Evolutionary conservation across 2,113 vertebrate genomes (phyloP).

Genomic region (Connochaetes taurinus): DNA sequence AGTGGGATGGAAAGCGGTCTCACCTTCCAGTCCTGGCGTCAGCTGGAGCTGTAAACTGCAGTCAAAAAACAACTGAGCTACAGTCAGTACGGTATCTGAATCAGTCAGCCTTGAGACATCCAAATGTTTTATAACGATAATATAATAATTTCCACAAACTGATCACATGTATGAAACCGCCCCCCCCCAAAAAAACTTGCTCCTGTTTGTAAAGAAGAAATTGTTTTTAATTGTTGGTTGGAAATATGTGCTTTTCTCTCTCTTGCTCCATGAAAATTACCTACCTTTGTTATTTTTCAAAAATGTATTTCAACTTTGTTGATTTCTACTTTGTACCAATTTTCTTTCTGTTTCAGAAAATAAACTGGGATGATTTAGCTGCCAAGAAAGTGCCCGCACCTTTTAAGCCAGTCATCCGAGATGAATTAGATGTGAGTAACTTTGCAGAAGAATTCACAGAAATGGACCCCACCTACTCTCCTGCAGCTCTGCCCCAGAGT

Average conservation of each 20-base stretch:
- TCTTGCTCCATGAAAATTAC: not conserved
- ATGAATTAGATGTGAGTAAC: constrained; percentile 96
- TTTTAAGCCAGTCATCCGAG: constrained; percentile 95
- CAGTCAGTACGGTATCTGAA: not conserved
- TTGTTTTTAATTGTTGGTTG: not conserved
- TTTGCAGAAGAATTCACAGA: constrained; percentile 99
- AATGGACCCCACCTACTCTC: constrained; percentile 98
- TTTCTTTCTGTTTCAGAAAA: constrained; percentile 83
- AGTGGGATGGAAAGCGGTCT: not conserved
- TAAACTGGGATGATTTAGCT: constrained; percentile 96
- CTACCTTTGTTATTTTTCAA: not conserved
- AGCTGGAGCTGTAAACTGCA: not conserved
- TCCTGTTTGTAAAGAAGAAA: not conserved
- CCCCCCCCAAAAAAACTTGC: not conserved
- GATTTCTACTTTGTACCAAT: constrained; percentile 33
- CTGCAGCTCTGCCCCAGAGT: constrained; percentile 94
- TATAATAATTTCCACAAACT: not conserved
- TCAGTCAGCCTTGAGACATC: not conserved
- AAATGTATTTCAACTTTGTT: not conserved
- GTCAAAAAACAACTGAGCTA: not conserved
- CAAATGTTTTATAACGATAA: not conserved
- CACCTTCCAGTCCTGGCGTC: rapidly evolving
- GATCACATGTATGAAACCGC: not conserved
- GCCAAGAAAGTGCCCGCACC: constrained; percentile 93
- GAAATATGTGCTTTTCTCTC: not conserved